Percentiles rank a stretch among this genome's conserved stretches.
Evolutionary conservation across 1,140 invertebrate genomes (phyloP).

Genomic region (Samia ricini): DNA sequence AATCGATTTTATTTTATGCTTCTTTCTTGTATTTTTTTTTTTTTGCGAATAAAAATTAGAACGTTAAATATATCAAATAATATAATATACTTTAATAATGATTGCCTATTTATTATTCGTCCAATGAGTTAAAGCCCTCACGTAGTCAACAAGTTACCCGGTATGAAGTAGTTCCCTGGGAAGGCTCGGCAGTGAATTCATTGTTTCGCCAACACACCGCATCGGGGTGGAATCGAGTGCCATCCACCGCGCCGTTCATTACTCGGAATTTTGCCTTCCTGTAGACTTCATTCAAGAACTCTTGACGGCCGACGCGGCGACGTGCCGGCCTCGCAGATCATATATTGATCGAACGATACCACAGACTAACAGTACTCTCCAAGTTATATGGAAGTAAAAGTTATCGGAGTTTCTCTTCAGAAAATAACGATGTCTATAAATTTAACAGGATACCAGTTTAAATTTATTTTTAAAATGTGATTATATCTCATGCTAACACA

Average conservation of each 20-base stretch:
- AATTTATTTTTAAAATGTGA: neutral
- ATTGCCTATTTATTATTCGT: neutral
- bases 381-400: neutral
- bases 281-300: conserved; percentile 18
- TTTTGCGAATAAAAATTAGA: too few relatives aligned
- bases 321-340: conserved; percentile 2
- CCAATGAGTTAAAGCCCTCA: neutral
- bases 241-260: conserved; percentile 46
- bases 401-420: neutral
- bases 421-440: neutral
- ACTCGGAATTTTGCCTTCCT: conserved; percentile 37
- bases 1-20: too few relatives aligned
- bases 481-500: too few relatives aligned
- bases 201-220: conserved; percentile 6
- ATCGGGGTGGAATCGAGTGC: conserved; percentile 35
- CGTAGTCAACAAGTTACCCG: neutral
- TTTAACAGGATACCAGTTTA: too few relatives aligned
- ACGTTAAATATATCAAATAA: neutral
- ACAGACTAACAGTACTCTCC: neutral
- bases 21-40: too few relatives aligned
- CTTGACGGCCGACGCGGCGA: conserved; percentile 10
- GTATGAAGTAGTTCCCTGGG: neutral
- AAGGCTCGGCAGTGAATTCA: neutral
- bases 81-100: neutral
- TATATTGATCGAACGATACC: neutral